These are phyloP conservation scores for Haliclystus octoradiatus DNA, from an alignment of 30 jellyfish, hydroid and myxozoan genomes.

Conservation along the genomic window DNA sequence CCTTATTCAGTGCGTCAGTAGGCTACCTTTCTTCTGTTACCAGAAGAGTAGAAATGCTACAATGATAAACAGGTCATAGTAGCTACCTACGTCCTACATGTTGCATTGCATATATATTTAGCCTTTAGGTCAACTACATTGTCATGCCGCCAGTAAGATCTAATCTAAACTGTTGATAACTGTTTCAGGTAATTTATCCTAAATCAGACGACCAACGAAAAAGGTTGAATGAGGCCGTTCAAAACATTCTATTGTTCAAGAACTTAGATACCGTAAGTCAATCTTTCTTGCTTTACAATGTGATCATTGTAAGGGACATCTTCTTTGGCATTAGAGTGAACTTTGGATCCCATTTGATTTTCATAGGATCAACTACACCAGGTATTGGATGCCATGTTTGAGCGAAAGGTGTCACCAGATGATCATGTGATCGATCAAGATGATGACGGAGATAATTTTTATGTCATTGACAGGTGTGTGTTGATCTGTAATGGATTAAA, in stretches of 20 bases:
- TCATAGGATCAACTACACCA: conserved; percentile 81
- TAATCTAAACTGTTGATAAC: too few relatives aligned
- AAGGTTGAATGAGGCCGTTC: conserved; percentile 88
- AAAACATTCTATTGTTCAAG: conserved; percentile 62
- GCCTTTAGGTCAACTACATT: too few relatives aligned
- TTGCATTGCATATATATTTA: too few relatives aligned
- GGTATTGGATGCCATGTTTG: conserved; percentile 98
- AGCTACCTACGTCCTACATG: too few relatives aligned
- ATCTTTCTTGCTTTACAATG: background rate
- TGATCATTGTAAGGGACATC: background rate
- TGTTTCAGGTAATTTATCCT: conserved; percentile 73
- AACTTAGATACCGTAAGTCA: conserved; percentile 67
- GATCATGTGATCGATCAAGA: conserved; percentile 93
- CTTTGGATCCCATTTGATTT: background rate
- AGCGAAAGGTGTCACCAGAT: conserved; percentile 46
- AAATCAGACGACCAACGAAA: conserved; percentile 85
- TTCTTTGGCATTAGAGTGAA: too few relatives aligned
- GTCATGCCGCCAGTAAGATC: too few relatives aligned
- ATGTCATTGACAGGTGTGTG: conserved; percentile 68
- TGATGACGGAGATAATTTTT: conserved; percentile 97
- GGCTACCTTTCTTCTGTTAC: too few relatives aligned
- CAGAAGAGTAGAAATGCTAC: too few relatives aligned
- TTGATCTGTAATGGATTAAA: background rate
- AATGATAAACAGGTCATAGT: too few relatives aligned
- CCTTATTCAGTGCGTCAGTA: too few relatives aligned